Evolutionary conservation across 2,888 invertebrate genomes (phyloP).

Genomic region (Lamproptera curius): DNA sequence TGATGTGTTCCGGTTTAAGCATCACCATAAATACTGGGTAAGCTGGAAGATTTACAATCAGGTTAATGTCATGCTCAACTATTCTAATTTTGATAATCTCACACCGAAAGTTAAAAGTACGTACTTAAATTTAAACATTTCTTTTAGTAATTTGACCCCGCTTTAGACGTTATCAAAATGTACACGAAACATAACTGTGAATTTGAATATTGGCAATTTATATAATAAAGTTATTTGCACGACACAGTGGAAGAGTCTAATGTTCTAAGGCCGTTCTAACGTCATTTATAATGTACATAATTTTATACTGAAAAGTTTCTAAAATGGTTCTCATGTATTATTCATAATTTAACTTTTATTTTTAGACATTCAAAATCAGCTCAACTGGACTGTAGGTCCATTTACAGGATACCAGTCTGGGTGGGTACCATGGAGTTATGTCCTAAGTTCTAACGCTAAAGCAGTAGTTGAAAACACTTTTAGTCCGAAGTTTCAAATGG

Average conservation of each 20-base stretch:
- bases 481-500: no score
- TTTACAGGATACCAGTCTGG: no score
- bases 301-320: neutral
- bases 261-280: neutral
- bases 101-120: no score
- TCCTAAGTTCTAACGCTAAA: neutral
- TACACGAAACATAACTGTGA: neutral
- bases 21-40: no score
- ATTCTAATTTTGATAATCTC: no score
- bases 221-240: neutral
- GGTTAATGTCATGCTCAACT: no score
- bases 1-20: no score
- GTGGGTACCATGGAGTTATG: neutral
- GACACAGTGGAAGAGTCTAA: neutral
- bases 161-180: neutral
- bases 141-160: no score
- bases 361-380: neutral
- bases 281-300: neutral
- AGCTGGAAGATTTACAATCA: no score
- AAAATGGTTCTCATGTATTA: neutral
- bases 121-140: no score
- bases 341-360: neutral
- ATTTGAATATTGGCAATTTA: neutral
- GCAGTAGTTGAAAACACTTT: neutral
- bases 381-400: neutral